Conservation (phyloP, 1,140 invertebrate species). For the Periplaneta americana region DNA sequence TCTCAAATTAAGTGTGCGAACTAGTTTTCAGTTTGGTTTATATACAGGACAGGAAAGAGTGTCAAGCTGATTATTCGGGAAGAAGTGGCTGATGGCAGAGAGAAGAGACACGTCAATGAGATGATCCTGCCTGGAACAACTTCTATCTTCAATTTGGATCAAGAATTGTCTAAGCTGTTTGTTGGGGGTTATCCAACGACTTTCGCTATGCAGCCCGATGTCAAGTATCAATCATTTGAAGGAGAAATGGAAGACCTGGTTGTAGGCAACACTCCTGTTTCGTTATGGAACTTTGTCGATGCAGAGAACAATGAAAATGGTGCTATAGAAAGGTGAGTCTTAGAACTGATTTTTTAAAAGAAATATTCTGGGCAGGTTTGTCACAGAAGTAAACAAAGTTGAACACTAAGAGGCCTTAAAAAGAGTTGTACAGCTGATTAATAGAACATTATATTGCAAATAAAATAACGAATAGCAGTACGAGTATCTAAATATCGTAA, state of each 20-base stretch:
- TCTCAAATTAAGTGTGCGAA: not conserved
- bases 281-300: conserved; percentile 91
- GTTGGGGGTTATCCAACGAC: conserved; percentile 79
- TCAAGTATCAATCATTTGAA: conserved; percentile 70
- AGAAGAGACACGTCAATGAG: conserved; percentile 47
- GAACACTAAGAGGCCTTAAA: no score
- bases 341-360: no score
- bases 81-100: conserved; percentile 56
- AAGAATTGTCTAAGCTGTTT: conserved; percentile 79
- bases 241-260: conserved; percentile 87
- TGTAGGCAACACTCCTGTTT: conserved; percentile 82
- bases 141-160: conserved; percentile 83
- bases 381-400: no score
- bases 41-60: conserved; percentile 69
- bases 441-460: no score
- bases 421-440: no score
- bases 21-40: conserved; percentile 14
- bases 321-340: conserved; percentile 63
- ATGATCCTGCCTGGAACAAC: conserved; percentile 58
- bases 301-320: conserved; percentile 69
- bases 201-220: conserved; percentile 58
- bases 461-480: no score
- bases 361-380: no score
- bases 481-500: no score
- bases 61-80: conserved; percentile 76